A percentile compares a stretch with the other conserved stretches of the same genome.
These are phyloP conservation scores for Nemoura dubitans DNA, from an alignment of 2,888 invertebrate genomes.

Conservation along the genomic window DNA sequence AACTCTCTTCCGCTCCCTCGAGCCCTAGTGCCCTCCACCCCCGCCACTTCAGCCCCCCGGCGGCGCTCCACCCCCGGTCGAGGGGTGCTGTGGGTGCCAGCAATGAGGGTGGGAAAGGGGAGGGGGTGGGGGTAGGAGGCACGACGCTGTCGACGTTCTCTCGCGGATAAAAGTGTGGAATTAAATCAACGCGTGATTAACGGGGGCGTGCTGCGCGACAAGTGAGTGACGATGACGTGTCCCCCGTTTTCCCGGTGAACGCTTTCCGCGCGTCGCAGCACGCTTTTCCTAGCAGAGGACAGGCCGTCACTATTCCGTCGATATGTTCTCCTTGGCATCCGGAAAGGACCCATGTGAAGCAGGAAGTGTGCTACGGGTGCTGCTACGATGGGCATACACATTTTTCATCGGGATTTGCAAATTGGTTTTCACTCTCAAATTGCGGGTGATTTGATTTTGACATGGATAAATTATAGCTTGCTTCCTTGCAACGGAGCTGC, in stretches of 20 bases:
- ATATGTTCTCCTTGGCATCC: neutral
- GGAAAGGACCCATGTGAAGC: neutral
- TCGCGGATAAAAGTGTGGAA: constrained; percentile 16
- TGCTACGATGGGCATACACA: neutral
- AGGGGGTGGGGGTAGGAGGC: neutral
- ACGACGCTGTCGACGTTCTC: neutral
- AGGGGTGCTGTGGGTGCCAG: neutral
- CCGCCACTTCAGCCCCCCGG: neutral
- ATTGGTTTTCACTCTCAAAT: neutral
- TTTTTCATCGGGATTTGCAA: neutral
- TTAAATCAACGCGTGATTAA: constrained; percentile 33
- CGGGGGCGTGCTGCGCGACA: constrained; percentile 15
- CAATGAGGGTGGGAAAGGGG: neutral
- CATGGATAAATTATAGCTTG: neutral
- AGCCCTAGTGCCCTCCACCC: neutral
- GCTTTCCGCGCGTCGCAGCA: neutral
- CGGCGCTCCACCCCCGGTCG: neutral
- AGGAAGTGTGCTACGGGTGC: neutral
- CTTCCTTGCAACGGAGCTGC: neutral
- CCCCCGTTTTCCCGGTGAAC: neutral
- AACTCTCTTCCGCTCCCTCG: constrained; percentile 21
- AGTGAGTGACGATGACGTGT: constrained; percentile 28
- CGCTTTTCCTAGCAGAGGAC: neutral
- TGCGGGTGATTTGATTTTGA: neutral
- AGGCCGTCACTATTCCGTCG: neutral